Evolutionary conservation across 2,797 vertebrate genomes (phyloP).

Genomic region (Xyrichtys novacula): DNA sequence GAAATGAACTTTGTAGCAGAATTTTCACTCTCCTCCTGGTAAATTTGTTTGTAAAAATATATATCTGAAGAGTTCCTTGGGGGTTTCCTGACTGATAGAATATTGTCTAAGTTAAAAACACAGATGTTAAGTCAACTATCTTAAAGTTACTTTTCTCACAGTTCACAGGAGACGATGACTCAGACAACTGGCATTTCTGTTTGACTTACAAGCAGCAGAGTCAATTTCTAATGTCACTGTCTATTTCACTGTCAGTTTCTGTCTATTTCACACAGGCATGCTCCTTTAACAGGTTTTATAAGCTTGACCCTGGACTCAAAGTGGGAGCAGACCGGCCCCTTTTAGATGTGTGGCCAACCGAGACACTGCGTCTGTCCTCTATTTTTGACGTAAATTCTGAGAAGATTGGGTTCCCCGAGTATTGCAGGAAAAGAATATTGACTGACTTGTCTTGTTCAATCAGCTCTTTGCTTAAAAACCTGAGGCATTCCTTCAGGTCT

Average conservation of each 20-base stretch:
- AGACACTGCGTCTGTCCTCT: not conserved
- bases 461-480: conserved; percentile 13
- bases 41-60: not conserved
- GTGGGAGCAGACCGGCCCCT: not conserved
- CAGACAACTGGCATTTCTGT: not conserved
- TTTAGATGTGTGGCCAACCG: not conserved
- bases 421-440: conserved; percentile 10
- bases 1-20: not conserved
- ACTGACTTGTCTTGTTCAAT: conserved; percentile 27
- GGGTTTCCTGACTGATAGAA: not conserved
- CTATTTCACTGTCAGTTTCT: conserved; percentile 4
- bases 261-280: conserved; percentile 16
- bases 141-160: not conserved
- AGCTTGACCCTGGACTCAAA: conserved; percentile 26
- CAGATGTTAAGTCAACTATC: too few relatives aligned
- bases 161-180: not conserved
- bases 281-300: conserved; percentile 6
- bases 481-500: conserved; percentile 2
- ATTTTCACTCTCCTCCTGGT: not conserved
- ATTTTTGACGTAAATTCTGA: conserved; percentile 13
- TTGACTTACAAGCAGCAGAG: conserved; percentile 18
- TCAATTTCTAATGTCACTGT: conserved; percentile 1
- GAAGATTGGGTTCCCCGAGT: not conserved
- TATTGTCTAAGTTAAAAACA: too few relatives aligned
- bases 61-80: not conserved